Base-by-base conservation (phyloP, 92 coral and sea anemone genomes). In the Parazoanthus darwini region DNA sequence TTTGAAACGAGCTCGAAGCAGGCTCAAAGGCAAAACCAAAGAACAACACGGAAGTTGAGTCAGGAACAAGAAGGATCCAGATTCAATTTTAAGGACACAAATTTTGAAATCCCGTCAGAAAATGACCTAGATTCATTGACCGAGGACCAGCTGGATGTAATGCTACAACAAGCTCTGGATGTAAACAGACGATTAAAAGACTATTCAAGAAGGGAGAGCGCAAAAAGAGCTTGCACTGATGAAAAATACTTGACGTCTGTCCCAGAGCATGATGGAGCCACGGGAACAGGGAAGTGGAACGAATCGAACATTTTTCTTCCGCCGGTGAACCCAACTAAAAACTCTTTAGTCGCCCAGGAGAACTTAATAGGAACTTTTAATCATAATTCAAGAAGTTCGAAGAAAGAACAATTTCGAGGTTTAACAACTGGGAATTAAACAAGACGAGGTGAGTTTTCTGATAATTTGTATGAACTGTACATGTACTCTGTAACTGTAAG, bases 71-170 rank as follows among this genome's bases (percentile, higher is more conserved):
- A 63, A 39, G 42, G 16, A 42, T 18, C 23, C 18, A 51, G 67
- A 43, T 13, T 29, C 33, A 29, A 29, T 29, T 29, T 25, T 74
- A n/a, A 33, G 48, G 66, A 25, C 87, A 39, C 79, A 8, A 46
- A 14, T 20, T 68, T 26, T 25, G 86, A 63, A 44, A 3, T 48
- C 18, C 66, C 58, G 50, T 68, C 87, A 1, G 91, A 89, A 44
- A 93, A 90, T 37, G 91, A 91, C 72, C 79, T 96, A 38, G 98
- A 95, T 78, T 86, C 42, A 43, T 77, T 96, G 38, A 85, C 96
- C 8, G 99, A 95, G 66, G 93, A 93, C 46, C 94, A 96, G 80
- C 72, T 96, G 4, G 99, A 96, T 76, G 94, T 91, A 77, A 89
- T 96, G 15, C 86, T 95, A 37, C 89, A 89, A 35, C 88, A 92